Evolutionary conservation across 1,140 invertebrate genomes (phyloP).

Genomic region (Drosophila repleta): DNA sequence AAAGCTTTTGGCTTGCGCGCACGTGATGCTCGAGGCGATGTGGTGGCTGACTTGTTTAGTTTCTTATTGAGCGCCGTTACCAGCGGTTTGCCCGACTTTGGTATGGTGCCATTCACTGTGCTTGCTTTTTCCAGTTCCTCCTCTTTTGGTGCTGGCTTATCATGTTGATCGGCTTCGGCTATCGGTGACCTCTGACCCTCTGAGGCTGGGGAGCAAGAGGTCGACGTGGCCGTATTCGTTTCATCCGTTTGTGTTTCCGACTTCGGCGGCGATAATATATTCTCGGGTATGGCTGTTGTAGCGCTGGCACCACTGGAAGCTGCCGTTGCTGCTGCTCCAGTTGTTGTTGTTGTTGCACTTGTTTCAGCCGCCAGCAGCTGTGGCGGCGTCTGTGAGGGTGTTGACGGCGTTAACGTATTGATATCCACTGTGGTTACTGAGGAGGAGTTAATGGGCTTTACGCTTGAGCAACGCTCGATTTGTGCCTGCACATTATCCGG

Average conservation of each 20-base stretch:
- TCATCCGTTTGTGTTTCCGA: constrained; percentile 81
- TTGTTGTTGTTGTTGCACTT: constrained; percentile 19
- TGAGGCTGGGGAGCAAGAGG: constrained; percentile 76
- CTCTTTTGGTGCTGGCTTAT: constrained; percentile 21
- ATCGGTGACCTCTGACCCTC: constrained; percentile 69
- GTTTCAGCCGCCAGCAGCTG: constrained; percentile 51
- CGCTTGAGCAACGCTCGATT: constrained; percentile 18
- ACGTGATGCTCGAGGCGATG: constrained; percentile 63
- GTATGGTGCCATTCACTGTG: constrained; percentile 75
- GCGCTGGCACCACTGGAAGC: constrained; percentile 9
- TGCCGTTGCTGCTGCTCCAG: constrained; percentile 24
- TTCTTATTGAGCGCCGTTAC: constrained; percentile 70
- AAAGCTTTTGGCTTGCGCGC: constrained; percentile 71
- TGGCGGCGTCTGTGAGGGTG: constrained; percentile 73
- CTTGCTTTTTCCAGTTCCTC: constrained; percentile 19
- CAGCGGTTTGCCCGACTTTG: constrained; percentile 79
- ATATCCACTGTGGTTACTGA: constrained; percentile 52
- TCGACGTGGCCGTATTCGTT: constrained; percentile 77
- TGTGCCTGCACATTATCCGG: constrained; percentile 34
- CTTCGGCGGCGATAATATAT: constrained; percentile 78
- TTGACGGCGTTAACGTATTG: constrained; percentile 68
- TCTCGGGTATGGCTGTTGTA: constrained; percentile 68
- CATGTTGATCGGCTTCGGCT: constrained; percentile 7
- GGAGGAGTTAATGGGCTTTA: constrained; percentile 3
- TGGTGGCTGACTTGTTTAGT: constrained; percentile 61